Evolutionary conservation across 2,888 invertebrate genomes (phyloP).

Genomic region (Hypsopygia costalis): DNA sequence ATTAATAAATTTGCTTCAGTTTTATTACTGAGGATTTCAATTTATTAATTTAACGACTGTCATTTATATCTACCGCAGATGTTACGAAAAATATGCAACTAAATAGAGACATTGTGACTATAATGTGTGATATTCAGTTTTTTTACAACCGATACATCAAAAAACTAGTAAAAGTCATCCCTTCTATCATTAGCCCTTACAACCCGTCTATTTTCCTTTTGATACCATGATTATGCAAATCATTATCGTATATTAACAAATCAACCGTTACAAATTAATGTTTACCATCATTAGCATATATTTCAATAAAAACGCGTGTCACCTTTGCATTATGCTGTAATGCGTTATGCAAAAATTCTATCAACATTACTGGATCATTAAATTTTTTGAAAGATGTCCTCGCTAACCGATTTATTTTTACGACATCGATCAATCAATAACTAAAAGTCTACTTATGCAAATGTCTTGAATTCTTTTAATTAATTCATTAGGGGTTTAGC

Average conservation of each 20-base stretch:
- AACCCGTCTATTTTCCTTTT: conserved; percentile 35
- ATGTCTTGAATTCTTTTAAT: conserved; percentile 42
- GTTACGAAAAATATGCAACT: conserved; percentile 25
- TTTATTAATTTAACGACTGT: conserved; percentile 21
- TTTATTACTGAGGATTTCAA: conserved; percentile 23
- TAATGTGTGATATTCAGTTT: conserved; percentile 45
- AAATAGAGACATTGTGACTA: conserved; percentile 48
- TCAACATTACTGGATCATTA: conserved; percentile 53
- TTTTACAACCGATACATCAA: conserved; percentile 65
- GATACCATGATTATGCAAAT: conserved; percentile 66
- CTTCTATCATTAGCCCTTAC: conserved; percentile 40
- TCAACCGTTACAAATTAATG: conserved; percentile 79
- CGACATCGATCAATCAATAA: conserved; percentile 68
- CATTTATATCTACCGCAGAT: conserved; percentile 53
- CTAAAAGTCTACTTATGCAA: conserved; percentile 51
- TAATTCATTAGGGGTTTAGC: conserved; percentile 59
- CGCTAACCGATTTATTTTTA: conserved; percentile 48
- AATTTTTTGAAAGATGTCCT: conserved; percentile 38
- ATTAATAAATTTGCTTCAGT: conserved; percentile 10
- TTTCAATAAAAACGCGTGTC: conserved; percentile 67
- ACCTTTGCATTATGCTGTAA: conserved; percentile 37
- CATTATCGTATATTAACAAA: conserved; percentile 62
- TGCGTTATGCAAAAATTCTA: conserved; percentile 39
- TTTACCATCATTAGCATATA: conserved; percentile 73
- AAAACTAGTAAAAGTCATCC: conserved; percentile 66